phyloP scores from a whole-genome alignment of 2,888 invertebrate species.

The Dinocampus coccinellae region DNA sequence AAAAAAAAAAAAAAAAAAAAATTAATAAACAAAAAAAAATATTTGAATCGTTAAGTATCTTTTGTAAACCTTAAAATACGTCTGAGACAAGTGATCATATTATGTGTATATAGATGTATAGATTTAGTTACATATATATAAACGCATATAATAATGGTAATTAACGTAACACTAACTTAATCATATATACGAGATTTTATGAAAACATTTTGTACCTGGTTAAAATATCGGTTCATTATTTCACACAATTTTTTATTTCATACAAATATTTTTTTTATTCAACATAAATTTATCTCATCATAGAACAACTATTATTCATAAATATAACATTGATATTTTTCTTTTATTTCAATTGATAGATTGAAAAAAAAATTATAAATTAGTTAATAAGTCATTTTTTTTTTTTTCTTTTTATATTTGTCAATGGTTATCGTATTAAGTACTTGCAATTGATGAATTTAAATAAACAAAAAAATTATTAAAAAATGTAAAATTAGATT shows the following conservation, averaged over 20 bases:
- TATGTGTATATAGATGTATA: slow-evolving; percentile 29
- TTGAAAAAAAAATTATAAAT: background rate
- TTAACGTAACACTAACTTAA: background rate
- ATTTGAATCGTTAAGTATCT: slow-evolving; percentile 55
- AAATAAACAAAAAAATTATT: background rate
- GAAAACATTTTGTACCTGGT: slow-evolving; percentile 34
- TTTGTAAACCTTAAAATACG: slow-evolving; percentile 52
- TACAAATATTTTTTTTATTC: too few species aligned
- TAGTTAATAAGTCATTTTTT: background rate
- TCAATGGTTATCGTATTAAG: too few species aligned
- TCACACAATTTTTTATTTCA: too few species aligned
- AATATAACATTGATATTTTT: background rate
- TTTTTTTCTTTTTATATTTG: background rate
- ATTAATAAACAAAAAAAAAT: slow-evolving; percentile 39
- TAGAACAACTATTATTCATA: background rate
- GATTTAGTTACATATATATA: slow-evolving; percentile 24
- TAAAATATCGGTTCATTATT: background rate
- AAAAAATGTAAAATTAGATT: background rate
- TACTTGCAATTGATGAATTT: background rate
- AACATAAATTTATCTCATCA: background rate
- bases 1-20: too few species aligned
- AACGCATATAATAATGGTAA: background rate
- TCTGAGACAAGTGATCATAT: background rate
- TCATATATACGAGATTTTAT: background rate
- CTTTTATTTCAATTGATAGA: background rate